These are phyloP conservation scores for Sinocyclocheilus grahami DNA, from an alignment of 2,113 vertebrate genomes.

Conservation along the genomic window DNA sequence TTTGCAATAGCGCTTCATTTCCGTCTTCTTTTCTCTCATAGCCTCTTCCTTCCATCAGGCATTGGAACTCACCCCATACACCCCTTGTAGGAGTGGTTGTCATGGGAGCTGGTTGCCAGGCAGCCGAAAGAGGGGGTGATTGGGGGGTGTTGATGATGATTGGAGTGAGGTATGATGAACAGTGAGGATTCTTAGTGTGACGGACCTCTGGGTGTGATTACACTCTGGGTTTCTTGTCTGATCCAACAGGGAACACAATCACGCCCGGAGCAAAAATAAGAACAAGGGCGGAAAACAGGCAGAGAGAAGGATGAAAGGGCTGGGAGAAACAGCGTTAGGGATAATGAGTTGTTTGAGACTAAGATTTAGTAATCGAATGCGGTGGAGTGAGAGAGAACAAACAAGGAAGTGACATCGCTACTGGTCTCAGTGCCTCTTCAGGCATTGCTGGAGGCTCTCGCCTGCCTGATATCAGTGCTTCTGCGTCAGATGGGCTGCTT, in stretches of 20 bases:
- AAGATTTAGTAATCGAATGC: conserved; percentile 10
- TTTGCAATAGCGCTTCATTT: conserved; percentile 1
- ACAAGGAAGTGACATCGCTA: not conserved
- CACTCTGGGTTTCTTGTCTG: conserved; percentile 8
- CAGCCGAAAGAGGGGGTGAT: conserved; percentile 57
- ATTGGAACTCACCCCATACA: conserved; percentile 51
- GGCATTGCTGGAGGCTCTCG: not conserved
- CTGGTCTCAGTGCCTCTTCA: not conserved
- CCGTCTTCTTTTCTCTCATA: not conserved
- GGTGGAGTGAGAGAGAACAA: not conserved
- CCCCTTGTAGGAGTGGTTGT: conserved; percentile 68
- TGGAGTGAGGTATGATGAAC: conserved; percentile 36
- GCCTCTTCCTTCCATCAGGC: conserved; percentile 37
- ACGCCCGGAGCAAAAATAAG: conserved; percentile 1
- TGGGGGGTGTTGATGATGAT: conserved; percentile 51
- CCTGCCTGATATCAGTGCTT: conserved; percentile 1
- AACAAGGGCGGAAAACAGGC: not conserved
- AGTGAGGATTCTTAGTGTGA: conserved; percentile 57
- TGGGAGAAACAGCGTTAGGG: not conserved
- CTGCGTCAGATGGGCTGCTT: conserved; percentile 20
- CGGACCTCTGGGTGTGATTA: conserved; percentile 57
- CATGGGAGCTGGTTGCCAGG: conserved; percentile 76
- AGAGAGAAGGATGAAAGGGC: not conserved
- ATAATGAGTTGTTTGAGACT: not conserved
- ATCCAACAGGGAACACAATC: conserved; percentile 16